Conservation (phyloP, 2,113 vertebrate genomes). For the Sander lucioperca region DNA sequence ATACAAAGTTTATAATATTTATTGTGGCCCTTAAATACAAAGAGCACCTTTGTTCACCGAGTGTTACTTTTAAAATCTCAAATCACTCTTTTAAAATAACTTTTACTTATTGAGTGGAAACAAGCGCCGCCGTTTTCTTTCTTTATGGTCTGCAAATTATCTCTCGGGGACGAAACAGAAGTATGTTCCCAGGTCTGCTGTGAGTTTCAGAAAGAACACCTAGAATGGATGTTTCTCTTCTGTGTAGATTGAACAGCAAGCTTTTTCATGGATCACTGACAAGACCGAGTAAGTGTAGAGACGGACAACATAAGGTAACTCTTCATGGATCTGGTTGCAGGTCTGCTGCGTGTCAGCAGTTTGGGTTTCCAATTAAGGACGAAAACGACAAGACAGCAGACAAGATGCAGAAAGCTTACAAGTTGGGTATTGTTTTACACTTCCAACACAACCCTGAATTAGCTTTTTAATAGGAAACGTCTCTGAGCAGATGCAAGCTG, state of each 20-base stretch:
- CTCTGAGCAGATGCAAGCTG: background rate
- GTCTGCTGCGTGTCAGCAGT: constrained; percentile 34
- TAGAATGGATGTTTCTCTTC: constrained; percentile 2
- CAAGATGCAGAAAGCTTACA: background rate
- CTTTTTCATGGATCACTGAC: background rate
- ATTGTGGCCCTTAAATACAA: constrained; percentile 18
- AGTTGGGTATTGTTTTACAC: constrained; percentile 9
- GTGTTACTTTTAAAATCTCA: constrained; percentile 8
- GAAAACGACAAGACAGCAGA: constrained; percentile 14
- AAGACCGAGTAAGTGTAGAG: background rate
- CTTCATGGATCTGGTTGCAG: background rate
- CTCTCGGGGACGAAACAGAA: constrained; percentile 1
- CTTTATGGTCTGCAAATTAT: background rate
- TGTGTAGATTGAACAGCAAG: constrained; percentile 3
- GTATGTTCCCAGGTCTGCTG: constrained; percentile 11
- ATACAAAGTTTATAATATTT: constrained; percentile 4
- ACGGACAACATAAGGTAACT: constrained; percentile 7
- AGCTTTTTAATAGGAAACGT: background rate
- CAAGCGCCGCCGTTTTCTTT: background rate
- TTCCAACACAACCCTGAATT: background rate
- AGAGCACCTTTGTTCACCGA: constrained; percentile 20
- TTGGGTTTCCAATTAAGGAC: constrained; percentile 52
- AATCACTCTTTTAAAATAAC: constrained; percentile 32
- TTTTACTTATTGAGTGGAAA: constrained; percentile 9
- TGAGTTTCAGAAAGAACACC: background rate